Conservation (phyloP, 1,140 invertebrate species). For the Phocides pigmalion region DNA sequence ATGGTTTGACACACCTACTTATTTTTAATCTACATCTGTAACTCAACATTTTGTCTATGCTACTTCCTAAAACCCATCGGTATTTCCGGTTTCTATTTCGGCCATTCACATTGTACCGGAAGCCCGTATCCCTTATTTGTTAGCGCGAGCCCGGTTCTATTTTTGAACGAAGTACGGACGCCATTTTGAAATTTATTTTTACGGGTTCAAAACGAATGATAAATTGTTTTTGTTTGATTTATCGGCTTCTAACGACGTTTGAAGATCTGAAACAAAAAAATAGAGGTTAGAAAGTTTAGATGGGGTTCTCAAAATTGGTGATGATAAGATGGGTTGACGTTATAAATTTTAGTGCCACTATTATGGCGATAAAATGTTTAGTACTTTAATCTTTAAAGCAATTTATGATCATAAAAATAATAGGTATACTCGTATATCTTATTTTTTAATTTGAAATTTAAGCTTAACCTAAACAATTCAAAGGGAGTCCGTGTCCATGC, state of each 20-base stretch:
- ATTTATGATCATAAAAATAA: no score
- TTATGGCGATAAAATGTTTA: no score
- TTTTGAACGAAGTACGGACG: conserved; percentile 44
- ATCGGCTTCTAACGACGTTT: conserved; percentile 36
- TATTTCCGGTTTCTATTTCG: conserved; percentile 56
- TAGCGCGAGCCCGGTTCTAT: conserved; percentile 43
- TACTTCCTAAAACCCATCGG: conserved; percentile 49
- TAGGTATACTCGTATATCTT: no score
- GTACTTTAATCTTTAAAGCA: no score
- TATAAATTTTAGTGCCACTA: no score
- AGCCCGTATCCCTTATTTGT: conserved; percentile 51
- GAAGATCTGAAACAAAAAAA: conserved; percentile 53
- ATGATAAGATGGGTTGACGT: background rate
- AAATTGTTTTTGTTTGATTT: conserved; percentile 45
- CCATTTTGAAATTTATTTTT: conserved; percentile 60
- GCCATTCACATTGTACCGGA: conserved; percentile 61
- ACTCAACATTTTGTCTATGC: conserved; percentile 55
- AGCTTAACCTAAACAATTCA: no score
- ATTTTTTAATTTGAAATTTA: no score
- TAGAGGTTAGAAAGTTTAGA: conserved; percentile 8
- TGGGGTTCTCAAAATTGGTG: background rate
- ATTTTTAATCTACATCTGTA: conserved; percentile 57
- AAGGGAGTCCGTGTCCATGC: no score
- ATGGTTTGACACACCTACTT: conserved; percentile 62
- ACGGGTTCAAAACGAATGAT: conserved; percentile 46